These are phyloP conservation scores for Sinocyclocheilus maitianheensis DNA, from an alignment of 2,113 vertebrate genomes.

Conservation along the genomic window DNA sequence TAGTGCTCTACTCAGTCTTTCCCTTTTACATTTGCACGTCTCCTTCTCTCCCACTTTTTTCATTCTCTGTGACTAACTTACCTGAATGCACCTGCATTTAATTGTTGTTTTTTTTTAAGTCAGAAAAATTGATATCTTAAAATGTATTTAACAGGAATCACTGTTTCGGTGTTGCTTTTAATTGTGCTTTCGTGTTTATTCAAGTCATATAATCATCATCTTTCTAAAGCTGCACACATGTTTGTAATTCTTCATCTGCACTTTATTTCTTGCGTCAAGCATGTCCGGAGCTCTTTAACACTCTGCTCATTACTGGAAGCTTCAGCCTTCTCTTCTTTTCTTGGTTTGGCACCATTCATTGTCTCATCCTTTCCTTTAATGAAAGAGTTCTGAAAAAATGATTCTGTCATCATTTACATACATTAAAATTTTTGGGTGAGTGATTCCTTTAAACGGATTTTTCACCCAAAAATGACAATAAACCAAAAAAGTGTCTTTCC, in stretches of 20 bases:
- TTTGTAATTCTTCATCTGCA: slow-evolving; percentile 18
- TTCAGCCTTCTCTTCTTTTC: neutral
- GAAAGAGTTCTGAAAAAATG: neutral
- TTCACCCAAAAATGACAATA: neutral
- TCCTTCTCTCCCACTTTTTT: neutral
- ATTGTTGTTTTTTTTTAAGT: neutral
- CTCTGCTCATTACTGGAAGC: neutral
- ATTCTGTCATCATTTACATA: neutral
- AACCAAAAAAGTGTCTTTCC: neutral
- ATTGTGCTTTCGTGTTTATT: neutral
- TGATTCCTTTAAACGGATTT: neutral
- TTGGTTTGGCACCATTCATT: neutral
- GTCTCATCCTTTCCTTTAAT: neutral
- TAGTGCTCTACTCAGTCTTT: neutral
- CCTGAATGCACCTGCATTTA: neutral
- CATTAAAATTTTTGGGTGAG: neutral
- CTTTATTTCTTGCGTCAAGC: slow-evolving; percentile 7
- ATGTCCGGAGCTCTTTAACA: neutral
- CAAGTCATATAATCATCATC: neutral
- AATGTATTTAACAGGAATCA: neutral
- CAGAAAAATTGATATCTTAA: neutral
- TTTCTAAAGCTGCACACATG: neutral
- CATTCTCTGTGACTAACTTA: slow-evolving; percentile 11
- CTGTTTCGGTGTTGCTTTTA: neutral
- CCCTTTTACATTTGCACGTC: neutral